Evolutionary conservation across 2,113 vertebrate genomes (phyloP).

Genomic region (Anolis sagrei): DNA sequence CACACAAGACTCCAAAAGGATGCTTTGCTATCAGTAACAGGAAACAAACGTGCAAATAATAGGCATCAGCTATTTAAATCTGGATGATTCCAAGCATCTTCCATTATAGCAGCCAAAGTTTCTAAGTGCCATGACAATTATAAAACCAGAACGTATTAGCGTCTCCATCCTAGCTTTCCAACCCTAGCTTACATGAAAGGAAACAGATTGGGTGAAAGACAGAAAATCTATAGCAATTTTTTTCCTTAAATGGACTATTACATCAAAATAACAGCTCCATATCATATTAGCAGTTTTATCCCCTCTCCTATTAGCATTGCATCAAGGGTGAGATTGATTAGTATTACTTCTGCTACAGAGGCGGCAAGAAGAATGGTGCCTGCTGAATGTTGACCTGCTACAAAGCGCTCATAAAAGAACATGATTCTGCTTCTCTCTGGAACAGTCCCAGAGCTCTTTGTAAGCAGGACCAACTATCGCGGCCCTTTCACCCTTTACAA

Average conservation of each 20-base stretch:
- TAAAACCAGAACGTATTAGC: constrained; percentile 16
- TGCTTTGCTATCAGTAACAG: constrained; percentile 45
- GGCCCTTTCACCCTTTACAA: too few relatives aligned
- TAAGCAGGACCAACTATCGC: not conserved
- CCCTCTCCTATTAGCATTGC: constrained; percentile 45
- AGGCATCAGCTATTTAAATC: constrained; percentile 42
- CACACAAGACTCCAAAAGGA: constrained; percentile 1
- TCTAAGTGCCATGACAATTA: constrained; percentile 13
- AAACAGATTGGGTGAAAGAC: constrained; percentile 65
- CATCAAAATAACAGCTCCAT: constrained; percentile 52
- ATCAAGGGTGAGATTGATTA: constrained; percentile 43
- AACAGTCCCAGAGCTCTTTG: not conserved
- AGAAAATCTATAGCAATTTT: constrained; percentile 69
- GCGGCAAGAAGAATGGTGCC: not conserved
- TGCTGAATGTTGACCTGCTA: not conserved
- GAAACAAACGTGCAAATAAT: constrained; percentile 41
- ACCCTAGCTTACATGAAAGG: constrained; percentile 41
- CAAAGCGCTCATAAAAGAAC: not conserved
- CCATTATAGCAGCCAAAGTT: constrained; percentile 34
- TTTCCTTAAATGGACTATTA: constrained; percentile 64
- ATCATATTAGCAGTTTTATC: constrained; percentile 50
- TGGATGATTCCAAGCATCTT: constrained; percentile 30
- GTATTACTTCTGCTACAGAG: constrained; percentile 12
- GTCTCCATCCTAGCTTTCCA: constrained; percentile 35
- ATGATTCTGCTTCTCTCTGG: not conserved